Base-by-base conservation (phyloP, 2,113 vertebrate genomes). In the Phoxinus phoxinus region DNA sequence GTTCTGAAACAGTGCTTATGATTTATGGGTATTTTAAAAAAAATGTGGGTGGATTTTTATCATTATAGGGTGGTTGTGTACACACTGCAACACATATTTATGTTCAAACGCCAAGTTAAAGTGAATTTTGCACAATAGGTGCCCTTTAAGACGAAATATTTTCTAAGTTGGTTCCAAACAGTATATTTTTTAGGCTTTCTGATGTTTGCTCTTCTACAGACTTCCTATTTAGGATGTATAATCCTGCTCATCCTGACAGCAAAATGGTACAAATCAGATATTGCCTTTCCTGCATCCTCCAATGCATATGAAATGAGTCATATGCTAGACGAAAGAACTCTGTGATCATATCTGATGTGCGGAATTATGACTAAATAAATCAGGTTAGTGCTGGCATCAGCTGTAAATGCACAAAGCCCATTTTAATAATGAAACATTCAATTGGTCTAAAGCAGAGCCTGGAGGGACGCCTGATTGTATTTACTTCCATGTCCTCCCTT, bases 391-490 rank as follows among this genome's bases (percentile, higher is more conserved):
- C 41, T 77, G 59, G 46, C 61, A 73, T 85, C 81, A 81, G 82
- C 67, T 71, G 76, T 84, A 86, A 84, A 84, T 32, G 65, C 82
- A 77, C 71, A 58, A 72, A 67, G 46, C 81, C 81, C 30, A 75
- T 86, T 81, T 86, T 79, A 75, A 86, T 88, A 84, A 84, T 88
- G 59, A 81, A 81, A 88, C 65, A 84, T 69, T 74, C 81, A 86
- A 84, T 71, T 69, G 76, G 69, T 86, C 69, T 53, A 81, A 84
- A 84, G 81, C 81, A 53, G n/a, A 76, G 75, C 81, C 81, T 75
- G 41, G 63, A 72, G 82, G 74, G 71, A 84, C 30, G 27, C 30
- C 27, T 72, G 87, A 81, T 81, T 84, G 82, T 86, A 71, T 86
- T 83, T 83, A 46, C 65, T 51, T 46, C 84, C 35, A 32, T 73